phyloP scores from a whole-genome alignment of 2,888 invertebrate species.

The Clostera curtula region DNA sequence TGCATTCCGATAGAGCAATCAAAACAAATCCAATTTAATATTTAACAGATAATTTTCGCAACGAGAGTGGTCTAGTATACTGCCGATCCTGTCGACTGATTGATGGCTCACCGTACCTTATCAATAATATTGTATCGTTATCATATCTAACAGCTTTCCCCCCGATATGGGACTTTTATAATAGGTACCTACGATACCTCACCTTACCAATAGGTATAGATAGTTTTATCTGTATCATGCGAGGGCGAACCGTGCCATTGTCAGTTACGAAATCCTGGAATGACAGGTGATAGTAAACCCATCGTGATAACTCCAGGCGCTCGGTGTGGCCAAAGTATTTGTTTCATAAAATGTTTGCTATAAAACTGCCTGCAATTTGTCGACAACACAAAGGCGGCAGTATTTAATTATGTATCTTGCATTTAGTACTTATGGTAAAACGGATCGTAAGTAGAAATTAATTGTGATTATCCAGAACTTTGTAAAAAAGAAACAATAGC shows the following conservation, averaged over 20 bases:
- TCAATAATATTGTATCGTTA: conserved; percentile 70
- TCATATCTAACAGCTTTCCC: conserved; percentile 74
- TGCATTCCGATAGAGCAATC: conserved; percentile 24
- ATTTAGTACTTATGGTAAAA: too few species aligned
- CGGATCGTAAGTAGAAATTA: too few species aligned
- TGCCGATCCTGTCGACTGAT: conserved; percentile 61
- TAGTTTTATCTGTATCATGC: conserved; percentile 53
- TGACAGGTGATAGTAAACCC: conserved; percentile 47
- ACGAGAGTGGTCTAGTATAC: too few species aligned
- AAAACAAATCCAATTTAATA: conserved; percentile 26
- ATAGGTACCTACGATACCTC: conserved; percentile 35
- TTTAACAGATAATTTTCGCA: conserved; percentile 25
- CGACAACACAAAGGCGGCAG: too few species aligned
- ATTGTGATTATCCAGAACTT: too few species aligned
- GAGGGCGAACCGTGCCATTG: conserved; percentile 32
- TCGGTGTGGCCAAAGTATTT: too few species aligned
- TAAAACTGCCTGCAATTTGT: too few species aligned
- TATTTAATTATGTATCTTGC: too few species aligned
- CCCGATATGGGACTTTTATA: conserved; percentile 67
- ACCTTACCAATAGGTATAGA: conserved; percentile 42
- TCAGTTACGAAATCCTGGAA: conserved; percentile 43
- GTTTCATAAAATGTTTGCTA: too few species aligned
- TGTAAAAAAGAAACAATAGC: too few species aligned
- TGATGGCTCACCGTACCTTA: conserved; percentile 63
- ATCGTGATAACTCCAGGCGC: conserved; percentile 12